phyloP scores from a whole-genome alignment of 2,113 vertebrate genomes.

The Siniperca chuatsi region DNA sequence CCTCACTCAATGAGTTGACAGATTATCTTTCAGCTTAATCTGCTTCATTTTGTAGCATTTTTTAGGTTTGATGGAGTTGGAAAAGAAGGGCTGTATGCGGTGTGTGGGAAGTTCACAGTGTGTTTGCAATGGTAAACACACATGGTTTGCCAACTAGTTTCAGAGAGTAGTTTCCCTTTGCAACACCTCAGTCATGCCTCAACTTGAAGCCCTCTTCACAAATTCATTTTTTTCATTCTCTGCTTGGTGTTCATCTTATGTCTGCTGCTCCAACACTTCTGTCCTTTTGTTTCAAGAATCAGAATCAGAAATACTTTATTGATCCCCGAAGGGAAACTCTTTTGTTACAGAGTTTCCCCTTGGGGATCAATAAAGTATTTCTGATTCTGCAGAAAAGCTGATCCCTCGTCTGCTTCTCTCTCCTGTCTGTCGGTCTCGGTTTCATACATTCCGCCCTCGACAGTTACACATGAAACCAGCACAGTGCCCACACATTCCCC shows the following conservation, averaged over 20 bases:
- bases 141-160: too few species aligned
- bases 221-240: slow-evolving; percentile 24
- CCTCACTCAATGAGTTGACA: neutral
- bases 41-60: neutral
- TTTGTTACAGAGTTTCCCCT: too few species aligned
- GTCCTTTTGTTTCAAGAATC: neutral
- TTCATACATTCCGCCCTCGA: neutral
- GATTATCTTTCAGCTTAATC: neutral
- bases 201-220: slow-evolving; percentile 25
- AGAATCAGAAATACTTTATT: too few species aligned
- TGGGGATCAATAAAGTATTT: too few species aligned
- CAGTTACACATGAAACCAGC: neutral
- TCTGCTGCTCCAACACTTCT: neutral
- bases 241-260: neutral
- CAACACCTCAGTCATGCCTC: neutral
- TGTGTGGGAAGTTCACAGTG: neutral
- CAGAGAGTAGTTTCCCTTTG: neutral
- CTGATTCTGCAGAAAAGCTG: neutral
- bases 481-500: too few species aligned
- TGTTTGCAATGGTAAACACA: neutral
- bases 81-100: neutral
- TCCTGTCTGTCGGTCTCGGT: neutral
- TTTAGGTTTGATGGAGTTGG: neutral
- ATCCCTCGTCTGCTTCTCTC: neutral
- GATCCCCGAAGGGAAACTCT: too few species aligned